A percentile compares a stretch with the other conserved stretches of the same genome.
phyloP scores from a whole-genome alignment of 2,113 vertebrate species.

The Corythoichthys haematopterus region DNA sequence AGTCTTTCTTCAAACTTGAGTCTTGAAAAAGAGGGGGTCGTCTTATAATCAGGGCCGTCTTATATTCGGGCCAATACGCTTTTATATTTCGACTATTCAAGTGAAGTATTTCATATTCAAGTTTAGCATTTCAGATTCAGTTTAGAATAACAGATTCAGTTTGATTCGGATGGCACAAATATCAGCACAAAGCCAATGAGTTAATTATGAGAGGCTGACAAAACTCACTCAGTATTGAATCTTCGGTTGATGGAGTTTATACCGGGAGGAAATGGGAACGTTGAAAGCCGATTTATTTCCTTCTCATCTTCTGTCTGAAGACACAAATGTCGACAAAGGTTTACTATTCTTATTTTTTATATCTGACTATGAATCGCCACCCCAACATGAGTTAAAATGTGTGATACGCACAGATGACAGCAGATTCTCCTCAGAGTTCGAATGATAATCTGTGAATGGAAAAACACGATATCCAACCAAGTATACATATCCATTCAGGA shows the following conservation, averaged over 20 bases:
- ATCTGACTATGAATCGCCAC: neutral
- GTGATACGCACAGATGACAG: constrained; percentile 51
- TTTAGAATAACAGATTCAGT: no score
- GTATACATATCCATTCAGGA: neutral
- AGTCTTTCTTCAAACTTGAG: no score
- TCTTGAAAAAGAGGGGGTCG: no score
- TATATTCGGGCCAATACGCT: no score
- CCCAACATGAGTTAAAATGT: neutral
- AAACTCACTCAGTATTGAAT: constrained; percentile 66
- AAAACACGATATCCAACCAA: neutral
- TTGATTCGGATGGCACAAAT: no score
- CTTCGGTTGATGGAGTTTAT: constrained; percentile 85
- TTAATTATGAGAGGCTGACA: no score
- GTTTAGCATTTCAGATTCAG: no score
- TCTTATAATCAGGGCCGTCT: no score
- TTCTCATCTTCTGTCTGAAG: constrained; percentile 76
- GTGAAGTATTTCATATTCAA: no score
- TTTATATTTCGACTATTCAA: no score
- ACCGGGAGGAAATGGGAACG: constrained; percentile 88
- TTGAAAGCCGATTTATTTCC: constrained; percentile 92
- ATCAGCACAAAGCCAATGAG: no score
- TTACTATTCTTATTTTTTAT: neutral
- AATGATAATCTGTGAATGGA: constrained; percentile 52
- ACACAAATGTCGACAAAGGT: neutral
- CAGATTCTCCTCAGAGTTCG: constrained; percentile 71